Conservation (phyloP, 2,113 vertebrate species). For the Megaleporinus macrocephalus region DNA sequence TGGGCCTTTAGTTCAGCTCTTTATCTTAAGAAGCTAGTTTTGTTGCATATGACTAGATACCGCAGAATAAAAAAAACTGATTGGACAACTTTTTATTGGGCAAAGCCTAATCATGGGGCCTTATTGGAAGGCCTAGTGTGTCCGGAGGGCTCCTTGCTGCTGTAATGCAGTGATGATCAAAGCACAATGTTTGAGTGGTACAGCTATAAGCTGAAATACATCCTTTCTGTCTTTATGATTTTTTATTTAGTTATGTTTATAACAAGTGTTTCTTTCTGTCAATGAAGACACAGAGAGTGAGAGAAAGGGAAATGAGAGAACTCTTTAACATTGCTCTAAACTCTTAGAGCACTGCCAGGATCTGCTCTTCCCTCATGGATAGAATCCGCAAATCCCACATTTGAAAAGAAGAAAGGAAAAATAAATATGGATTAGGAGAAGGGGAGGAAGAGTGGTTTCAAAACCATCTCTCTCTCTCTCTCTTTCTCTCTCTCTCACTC, state of each 20-base stretch:
- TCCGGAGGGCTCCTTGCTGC: too few species aligned
- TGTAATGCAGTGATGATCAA: not conserved
- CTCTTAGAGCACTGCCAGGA: constrained; percentile 64
- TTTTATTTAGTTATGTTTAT: not conserved
- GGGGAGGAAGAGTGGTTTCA: constrained; percentile 53
- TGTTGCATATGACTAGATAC: too few species aligned
- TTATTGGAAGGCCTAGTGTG: too few species aligned
- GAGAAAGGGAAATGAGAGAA: constrained; percentile 39
- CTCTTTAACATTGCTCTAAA: constrained; percentile 56
- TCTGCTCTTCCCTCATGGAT: constrained; percentile 64
- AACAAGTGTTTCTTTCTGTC: constrained; percentile 14
- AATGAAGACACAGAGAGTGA: not conserved
- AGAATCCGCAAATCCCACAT: constrained; percentile 69
- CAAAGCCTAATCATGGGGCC: too few species aligned
- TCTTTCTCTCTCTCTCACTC: constrained; percentile 5
- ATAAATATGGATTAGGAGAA: constrained; percentile 74
- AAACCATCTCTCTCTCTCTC: constrained; percentile 35
- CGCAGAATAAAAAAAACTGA: too few species aligned
- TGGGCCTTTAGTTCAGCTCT: too few species aligned
- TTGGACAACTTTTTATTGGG: too few species aligned
- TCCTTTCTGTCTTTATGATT: not conserved
- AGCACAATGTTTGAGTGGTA: not conserved
- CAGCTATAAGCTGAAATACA: not conserved
- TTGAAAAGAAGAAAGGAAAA: constrained; percentile 74
- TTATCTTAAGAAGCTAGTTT: too few species aligned